Evolutionary conservation across 2,888 invertebrate species (phyloP).

Genomic region (Cheiracanthium punctorium): DNA sequence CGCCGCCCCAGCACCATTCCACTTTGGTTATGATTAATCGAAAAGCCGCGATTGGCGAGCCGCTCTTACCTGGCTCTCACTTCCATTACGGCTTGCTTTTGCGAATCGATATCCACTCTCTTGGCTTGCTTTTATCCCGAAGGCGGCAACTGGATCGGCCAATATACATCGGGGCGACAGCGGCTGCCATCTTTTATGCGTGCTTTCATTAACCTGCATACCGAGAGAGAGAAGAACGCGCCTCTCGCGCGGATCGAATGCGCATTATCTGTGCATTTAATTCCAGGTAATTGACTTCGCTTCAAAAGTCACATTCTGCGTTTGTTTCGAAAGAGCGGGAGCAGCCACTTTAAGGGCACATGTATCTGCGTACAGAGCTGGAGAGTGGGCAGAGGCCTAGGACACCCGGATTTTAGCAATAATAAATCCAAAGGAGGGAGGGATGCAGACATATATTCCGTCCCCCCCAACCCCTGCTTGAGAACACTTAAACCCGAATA

Average conservation of each 20-base stretch:
- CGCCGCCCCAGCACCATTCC: too few species aligned
- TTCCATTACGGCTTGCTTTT: constrained; percentile 16
- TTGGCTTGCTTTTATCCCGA: not conserved
- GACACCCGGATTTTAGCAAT: too few species aligned
- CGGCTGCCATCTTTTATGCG: constrained; percentile 19
- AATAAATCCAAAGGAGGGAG: too few species aligned
- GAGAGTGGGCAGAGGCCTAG: too few species aligned
- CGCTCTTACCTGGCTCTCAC: constrained; percentile 14
- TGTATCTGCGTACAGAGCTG: too few species aligned
- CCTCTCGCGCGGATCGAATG: not conserved
- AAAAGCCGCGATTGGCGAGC: constrained; percentile 34
- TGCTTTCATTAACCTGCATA: constrained; percentile 40
- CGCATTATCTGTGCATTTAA: constrained; percentile 7
- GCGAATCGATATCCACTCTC: constrained; percentile 38
- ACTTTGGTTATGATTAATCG: constrained; percentile 46
- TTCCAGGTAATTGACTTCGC: not conserved
- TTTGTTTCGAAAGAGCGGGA: not conserved
- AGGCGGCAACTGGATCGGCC: constrained; percentile 16
- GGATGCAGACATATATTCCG: too few species aligned
- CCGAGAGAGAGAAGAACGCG: not conserved
- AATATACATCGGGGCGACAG: not conserved
- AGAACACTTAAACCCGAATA: too few species aligned
- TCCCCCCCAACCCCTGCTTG: not conserved
- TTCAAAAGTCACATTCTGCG: not conserved
- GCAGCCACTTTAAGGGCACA: too few species aligned